These are phyloP conservation scores for Porites divaricata DNA, from an alignment of 92 coral and sea anemone species.

Conservation along the genomic window DNA sequence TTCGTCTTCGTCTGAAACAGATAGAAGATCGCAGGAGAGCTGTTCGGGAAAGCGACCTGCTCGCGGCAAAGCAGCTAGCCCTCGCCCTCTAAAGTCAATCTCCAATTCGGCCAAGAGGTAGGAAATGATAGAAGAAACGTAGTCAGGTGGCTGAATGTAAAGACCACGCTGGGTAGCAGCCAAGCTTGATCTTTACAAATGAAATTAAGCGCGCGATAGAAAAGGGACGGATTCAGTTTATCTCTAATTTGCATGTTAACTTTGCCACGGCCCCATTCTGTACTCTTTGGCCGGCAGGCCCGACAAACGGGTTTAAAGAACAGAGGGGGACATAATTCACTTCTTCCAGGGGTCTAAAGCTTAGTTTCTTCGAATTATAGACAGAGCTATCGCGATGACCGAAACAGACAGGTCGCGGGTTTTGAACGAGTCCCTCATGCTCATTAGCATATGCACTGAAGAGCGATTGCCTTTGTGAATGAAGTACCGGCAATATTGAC, in stretches of 20 bases:
- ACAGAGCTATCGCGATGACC: background rate
- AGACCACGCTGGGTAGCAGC: background rate
- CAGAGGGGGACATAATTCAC: background rate
- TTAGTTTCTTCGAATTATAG: background rate
- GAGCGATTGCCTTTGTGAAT: slow-evolving; percentile 18
- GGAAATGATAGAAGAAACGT: background rate
- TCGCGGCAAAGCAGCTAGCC: background rate
- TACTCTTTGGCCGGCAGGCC: background rate
- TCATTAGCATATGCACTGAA: slow-evolving; percentile 35
- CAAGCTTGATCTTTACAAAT: background rate
- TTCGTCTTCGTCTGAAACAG: slow-evolving; percentile 23
- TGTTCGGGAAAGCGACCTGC: slow-evolving; percentile 26
- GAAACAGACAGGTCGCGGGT: background rate
- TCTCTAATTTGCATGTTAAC: slow-evolving; percentile 96
- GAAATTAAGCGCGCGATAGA: background rate
- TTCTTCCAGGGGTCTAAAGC: background rate
- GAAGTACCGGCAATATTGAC: background rate
- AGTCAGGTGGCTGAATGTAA: background rate
- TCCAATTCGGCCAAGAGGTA: slow-evolving; percentile 71
- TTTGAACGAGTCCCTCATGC: background rate
- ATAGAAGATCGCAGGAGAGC: slow-evolving; percentile 26
- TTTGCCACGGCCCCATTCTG: slow-evolving; percentile 60
- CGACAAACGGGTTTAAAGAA: background rate
- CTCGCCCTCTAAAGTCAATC: slow-evolving; percentile 52
- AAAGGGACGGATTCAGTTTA: slow-evolving; percentile 15